Evolutionary conservation across 2,113 vertebrate genomes (phyloP).

Genomic region (Eonycteris spelaea): DNA sequence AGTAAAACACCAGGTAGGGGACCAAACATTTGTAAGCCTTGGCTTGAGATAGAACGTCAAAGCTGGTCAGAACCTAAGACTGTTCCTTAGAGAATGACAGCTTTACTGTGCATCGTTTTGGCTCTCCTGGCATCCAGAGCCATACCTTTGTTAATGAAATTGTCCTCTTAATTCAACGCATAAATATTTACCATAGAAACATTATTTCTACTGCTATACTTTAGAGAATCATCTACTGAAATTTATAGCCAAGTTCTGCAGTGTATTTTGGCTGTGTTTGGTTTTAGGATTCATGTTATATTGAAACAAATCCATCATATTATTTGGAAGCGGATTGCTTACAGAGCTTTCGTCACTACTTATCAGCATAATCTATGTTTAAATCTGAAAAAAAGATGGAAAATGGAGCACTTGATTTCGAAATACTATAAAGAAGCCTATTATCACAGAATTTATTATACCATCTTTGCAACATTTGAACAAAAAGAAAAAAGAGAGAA

Average conservation of each 20-base stretch:
- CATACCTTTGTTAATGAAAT: neutral
- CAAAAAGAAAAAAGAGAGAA: neutral
- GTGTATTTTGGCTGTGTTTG: constrained; percentile 57
- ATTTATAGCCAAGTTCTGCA: constrained; percentile 33
- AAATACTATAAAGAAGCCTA: constrained; percentile 32
- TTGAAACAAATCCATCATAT: constrained; percentile 61
- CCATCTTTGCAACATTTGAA: constrained; percentile 36
- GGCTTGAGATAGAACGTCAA: neutral
- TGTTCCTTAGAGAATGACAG: neutral
- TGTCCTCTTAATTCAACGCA: neutral
- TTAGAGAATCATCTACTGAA: constrained; percentile 18
- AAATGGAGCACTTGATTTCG: constrained; percentile 70
- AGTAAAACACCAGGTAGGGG: neutral
- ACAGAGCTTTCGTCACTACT: constrained; percentile 36
- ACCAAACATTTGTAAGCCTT: neutral
- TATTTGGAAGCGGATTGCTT: constrained; percentile 49
- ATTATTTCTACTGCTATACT: neutral
- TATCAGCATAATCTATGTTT: constrained; percentile 64
- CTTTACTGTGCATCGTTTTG: neutral
- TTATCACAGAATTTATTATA: constrained; percentile 43
- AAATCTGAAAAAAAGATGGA: constrained; percentile 65
- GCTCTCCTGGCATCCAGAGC: neutral
- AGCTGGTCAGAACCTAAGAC: neutral
- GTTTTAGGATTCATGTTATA: constrained; percentile 68
- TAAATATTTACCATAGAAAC: neutral